These are phyloP conservation scores for Neolamprologus sp. DNA, from an alignment of 2,113 vertebrate genomes.

Conservation along the genomic window DNA sequence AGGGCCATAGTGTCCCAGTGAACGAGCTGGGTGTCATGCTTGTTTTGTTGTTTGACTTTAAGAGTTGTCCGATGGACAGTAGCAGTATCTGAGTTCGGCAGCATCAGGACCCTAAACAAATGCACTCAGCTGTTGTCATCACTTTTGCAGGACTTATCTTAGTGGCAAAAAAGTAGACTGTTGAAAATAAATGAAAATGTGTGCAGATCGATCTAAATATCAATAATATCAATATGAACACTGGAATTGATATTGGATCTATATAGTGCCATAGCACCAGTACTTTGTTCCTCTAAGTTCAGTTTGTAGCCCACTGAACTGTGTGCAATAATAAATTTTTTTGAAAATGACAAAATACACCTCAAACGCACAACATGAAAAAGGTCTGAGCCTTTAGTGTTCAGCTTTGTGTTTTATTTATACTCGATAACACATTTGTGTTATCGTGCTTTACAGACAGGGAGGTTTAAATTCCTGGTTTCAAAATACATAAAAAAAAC, in stretches of 20 bases:
- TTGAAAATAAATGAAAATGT: background rate
- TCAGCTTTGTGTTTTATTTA: background rate
- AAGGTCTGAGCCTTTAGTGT: background rate
- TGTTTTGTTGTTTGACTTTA: background rate
- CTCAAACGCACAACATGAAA: background rate
- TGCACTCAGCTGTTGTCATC: background rate
- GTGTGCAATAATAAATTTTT: background rate
- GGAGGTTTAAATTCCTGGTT: background rate
- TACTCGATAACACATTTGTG: background rate
- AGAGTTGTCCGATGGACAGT: background rate
- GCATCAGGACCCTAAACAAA: background rate
- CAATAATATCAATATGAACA: background rate
- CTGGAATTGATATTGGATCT: background rate
- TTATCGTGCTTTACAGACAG: background rate
- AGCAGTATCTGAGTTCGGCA: background rate
- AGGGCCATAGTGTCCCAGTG: background rate
- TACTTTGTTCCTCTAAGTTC: background rate
- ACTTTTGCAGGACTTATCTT: background rate
- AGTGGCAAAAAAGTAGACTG: background rate
- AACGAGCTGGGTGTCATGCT: background rate
- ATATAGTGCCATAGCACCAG: background rate
- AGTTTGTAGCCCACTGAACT: background rate
- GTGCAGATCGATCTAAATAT: fast-evolving
- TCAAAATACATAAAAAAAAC: background rate
- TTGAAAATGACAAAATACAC: background rate